These are phyloP conservation scores for Hymenochirus boettgeri DNA, from an alignment of 2,113 vertebrate species.

Conservation along the genomic window DNA sequence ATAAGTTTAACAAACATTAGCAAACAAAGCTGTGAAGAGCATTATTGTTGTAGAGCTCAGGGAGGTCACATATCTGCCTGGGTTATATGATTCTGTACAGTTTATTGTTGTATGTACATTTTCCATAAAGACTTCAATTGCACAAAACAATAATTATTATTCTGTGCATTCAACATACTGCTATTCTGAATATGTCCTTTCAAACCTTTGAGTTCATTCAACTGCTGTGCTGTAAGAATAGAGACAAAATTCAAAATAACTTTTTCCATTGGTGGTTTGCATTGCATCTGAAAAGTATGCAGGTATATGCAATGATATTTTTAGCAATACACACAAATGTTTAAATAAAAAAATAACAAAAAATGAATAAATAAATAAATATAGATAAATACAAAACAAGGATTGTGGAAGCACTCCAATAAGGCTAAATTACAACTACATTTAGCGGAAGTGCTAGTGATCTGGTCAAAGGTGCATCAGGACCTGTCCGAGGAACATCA, in stretches of 20 bases:
- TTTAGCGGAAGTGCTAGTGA: too few species aligned
- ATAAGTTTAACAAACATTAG: conserved; percentile 33
- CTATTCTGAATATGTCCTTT: not conserved
- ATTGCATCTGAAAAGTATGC: too few species aligned
- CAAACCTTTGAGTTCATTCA: not conserved
- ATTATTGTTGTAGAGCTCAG: conserved; percentile 22
- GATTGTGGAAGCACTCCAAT: too few species aligned
- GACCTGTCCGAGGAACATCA: too few species aligned
- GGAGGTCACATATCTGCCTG: conserved; percentile 16
- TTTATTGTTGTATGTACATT: conserved; percentile 29
- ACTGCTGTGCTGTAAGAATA: not conserved
- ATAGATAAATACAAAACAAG: too few species aligned
- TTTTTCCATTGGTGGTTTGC: too few species aligned
- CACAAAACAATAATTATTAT: conserved; percentile 32
- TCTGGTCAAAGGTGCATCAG: too few species aligned
- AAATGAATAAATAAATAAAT: too few species aligned
- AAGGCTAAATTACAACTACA: too few species aligned
- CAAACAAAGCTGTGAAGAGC: conserved; percentile 28
- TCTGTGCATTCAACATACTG: conserved; percentile 10
- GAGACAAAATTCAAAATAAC: not conserved
- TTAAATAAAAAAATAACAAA: too few species aligned
- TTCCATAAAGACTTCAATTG: conserved; percentile 26
- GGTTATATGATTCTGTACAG: conserved; percentile 24
- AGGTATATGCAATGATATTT: too few species aligned
- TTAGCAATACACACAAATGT: too few species aligned